Evolutionary conservation across 2,888 invertebrate genomes (phyloP).

Genomic region (Caenorhabditis wallacei): DNA sequence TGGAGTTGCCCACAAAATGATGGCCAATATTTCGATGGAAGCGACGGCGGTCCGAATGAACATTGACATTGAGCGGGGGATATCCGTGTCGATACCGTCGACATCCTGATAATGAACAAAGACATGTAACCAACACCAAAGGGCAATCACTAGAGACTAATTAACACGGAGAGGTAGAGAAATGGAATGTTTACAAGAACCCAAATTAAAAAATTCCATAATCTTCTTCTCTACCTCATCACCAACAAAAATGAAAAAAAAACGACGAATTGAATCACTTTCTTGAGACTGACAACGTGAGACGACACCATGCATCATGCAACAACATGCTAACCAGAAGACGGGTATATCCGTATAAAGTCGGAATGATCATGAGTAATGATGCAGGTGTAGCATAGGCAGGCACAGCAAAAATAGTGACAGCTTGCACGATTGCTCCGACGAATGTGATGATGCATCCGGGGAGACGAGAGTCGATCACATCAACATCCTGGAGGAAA

Average conservation of each 20-base stretch:
- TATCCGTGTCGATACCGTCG: slow-evolving; percentile 79
- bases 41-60: slow-evolving; percentile 76
- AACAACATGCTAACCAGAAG: slow-evolving; percentile 83
- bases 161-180: background rate
- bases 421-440: slow-evolving; percentile 76
- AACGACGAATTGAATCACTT: slow-evolving; percentile 47
- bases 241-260: background rate
- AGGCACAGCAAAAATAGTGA: slow-evolving; percentile 83
- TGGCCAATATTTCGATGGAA: slow-evolving; percentile 75
- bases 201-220: no score
- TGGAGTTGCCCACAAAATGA: slow-evolving; percentile 78
- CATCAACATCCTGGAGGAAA: slow-evolving; percentile 78
- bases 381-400: slow-evolving; percentile 84
- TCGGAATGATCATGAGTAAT: slow-evolving; percentile 81
- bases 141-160: background rate
- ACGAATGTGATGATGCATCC: slow-evolving; percentile 74
- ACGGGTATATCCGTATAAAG: slow-evolving; percentile 83
- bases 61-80: slow-evolving; percentile 79
- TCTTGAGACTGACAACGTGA: slow-evolving; percentile 10
- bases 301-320: slow-evolving; percentile 4
- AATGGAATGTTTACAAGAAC: no score
- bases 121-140: slow-evolving; percentile 37
- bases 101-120: slow-evolving; percentile 75
- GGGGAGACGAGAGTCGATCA: slow-evolving; percentile 78
- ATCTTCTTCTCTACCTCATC: no score